Percentiles rank a stretch among this genome's conserved stretches.
Conservation (phyloP, 2,888 invertebrate species). For the Drosophila falleni region DNA sequence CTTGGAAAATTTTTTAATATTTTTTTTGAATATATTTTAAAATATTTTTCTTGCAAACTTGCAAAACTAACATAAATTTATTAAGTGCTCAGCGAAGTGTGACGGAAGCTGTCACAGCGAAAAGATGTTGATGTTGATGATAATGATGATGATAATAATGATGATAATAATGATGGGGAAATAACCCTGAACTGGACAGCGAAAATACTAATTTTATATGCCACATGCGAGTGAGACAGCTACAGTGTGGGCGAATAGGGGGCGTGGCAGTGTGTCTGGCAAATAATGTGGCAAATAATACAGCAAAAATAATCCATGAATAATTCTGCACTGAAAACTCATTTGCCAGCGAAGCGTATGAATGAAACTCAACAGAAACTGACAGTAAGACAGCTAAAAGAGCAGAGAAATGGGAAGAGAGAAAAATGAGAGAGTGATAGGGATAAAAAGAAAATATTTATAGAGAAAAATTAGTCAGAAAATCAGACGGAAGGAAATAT, state of each 20-base stretch:
- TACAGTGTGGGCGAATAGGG: not conserved
- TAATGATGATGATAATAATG: slow-evolving; percentile 25
- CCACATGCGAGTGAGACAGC: slow-evolving; percentile 14
- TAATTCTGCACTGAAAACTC: slow-evolving; percentile 31
- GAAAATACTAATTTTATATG: slow-evolving; percentile 36
- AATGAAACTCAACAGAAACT: slow-evolving; percentile 16
- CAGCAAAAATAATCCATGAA: slow-evolving; percentile 26
- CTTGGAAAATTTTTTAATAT: not conserved
- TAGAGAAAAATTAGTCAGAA: not conserved
- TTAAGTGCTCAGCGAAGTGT: slow-evolving; percentile 38
- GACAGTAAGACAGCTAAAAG: slow-evolving; percentile 49
- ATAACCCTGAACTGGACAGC: slow-evolving; percentile 42
- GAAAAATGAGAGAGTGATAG: not conserved
- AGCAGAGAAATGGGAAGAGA: not conserved
- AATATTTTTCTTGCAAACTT: not conserved
- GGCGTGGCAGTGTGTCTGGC: slow-evolving; percentile 15
- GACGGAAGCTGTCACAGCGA: slow-evolving; percentile 30
- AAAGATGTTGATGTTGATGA: slow-evolving; percentile 10
- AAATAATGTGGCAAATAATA: slow-evolving; percentile 7
- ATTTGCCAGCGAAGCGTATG: slow-evolving; percentile 27
- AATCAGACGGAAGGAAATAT: not conserved
- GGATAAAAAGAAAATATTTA: not conserved
- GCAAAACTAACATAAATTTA: slow-evolving; percentile 23
- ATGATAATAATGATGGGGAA: slow-evolving; percentile 31
- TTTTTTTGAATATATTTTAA: not conserved